Percentiles rank a stretch among this genome's conserved stretches.
Conservation (phyloP, 2,113 vertebrate species). For the Gobius niger region DNA sequence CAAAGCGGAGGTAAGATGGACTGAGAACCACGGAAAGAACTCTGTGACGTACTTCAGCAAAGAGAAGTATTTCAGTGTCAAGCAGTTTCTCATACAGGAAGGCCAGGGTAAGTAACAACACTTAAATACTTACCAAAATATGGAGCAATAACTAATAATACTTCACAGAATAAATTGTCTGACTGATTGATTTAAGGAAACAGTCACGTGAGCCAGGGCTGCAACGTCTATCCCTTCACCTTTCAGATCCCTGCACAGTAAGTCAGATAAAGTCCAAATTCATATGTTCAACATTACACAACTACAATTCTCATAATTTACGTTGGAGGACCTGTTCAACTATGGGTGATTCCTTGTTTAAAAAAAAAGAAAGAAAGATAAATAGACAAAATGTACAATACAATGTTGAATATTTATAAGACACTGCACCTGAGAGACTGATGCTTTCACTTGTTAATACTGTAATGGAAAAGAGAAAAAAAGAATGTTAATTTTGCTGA, state of each 20-base stretch:
- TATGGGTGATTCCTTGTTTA: no score
- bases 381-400: no score
- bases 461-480: no score
- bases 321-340: no score
- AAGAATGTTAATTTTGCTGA: no score
- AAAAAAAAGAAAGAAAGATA: no score
- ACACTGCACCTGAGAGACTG: no score
- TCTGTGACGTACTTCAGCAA: conserved; percentile 34
- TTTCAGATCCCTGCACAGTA: conserved; percentile 70
- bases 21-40: conserved; percentile 18
- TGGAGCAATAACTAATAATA: not conserved
- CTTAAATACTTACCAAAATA: not conserved
- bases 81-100: conserved; percentile 46
- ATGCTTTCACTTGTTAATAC: no score
- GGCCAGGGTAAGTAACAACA: conserved; percentile 31
- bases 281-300: no score
- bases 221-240: conserved; percentile 65
- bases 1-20: conserved; percentile 61
- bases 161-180: not conserved
- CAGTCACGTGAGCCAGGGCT: conserved; percentile 34
- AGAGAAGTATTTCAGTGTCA: conserved; percentile 63
- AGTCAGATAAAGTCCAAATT: conserved; percentile 1
- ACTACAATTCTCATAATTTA: no score
- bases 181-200: conserved; percentile 42
- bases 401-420: no score